Conservation (phyloP, 2,797 vertebrate species). For the Hafferia zeledoni region DNA sequence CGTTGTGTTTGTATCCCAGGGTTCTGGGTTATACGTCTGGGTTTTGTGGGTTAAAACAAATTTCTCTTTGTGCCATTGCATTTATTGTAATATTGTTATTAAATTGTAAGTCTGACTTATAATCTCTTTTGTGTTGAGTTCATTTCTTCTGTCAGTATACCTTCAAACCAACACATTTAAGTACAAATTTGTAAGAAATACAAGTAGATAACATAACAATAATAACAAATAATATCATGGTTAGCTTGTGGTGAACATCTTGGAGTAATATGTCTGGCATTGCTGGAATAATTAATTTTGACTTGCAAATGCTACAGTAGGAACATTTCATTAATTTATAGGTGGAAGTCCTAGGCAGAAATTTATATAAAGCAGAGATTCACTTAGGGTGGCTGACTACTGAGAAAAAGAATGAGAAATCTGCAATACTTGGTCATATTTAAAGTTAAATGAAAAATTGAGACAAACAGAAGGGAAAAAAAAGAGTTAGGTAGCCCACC, state of each 20-base stretch:
- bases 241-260: neutral
- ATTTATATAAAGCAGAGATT: neutral
- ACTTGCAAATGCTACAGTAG: neutral
- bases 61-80: no score
- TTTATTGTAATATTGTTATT: no score
- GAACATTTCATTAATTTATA: neutral
- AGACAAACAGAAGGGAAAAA: rapidly evolving
- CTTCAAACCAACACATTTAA: neutral
- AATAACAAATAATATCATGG: rapidly evolving
- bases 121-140: no score
- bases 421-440: neutral
- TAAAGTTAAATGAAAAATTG: neutral
- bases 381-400: neutral
- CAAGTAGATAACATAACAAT: neutral
- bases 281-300: neutral
- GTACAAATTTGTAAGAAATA: neutral
- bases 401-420: neutral
- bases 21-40: no score
- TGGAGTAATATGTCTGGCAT: neutral
- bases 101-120: no score
- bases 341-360: neutral
- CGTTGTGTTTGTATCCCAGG: no score
- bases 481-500: neutral
- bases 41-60: no score
- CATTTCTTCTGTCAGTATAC: no score